Evolutionary conservation across 2,888 invertebrate genomes (phyloP).

Genomic region (Diadegma fenestrale): DNA sequence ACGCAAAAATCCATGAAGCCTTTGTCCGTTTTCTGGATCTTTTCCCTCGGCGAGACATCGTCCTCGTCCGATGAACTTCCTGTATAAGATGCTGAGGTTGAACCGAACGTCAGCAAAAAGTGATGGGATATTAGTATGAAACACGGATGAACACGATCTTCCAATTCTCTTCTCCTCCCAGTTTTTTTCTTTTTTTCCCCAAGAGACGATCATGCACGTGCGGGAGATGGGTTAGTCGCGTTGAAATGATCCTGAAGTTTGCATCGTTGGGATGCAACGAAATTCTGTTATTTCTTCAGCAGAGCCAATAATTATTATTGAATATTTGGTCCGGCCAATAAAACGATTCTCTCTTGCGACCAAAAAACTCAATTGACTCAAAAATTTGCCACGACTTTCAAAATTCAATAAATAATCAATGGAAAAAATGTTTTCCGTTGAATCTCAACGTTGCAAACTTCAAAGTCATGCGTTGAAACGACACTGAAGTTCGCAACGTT

Average conservation of each 20-base stretch:
- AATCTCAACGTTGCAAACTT: no score
- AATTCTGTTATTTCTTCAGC: no score
- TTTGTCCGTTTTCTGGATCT: slow-evolving; percentile 94
- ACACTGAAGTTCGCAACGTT: no score
- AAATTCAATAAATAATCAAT: no score
- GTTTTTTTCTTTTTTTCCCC: slow-evolving; percentile 12
- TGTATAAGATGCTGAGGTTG: slow-evolving; percentile 86
- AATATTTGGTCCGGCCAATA: no score
- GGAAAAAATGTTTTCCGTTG: no score
- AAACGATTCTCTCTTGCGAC: no score
- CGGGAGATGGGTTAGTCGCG: slow-evolving; percentile 49
- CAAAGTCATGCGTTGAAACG: no score
- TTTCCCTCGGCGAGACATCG: slow-evolving; percentile 96
- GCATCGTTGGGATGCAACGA: no score
- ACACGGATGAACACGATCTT: slow-evolving; percentile 67
- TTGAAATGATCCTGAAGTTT: not conserved
- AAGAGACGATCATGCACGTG: slow-evolving; percentile 52
- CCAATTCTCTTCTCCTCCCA: not conserved
- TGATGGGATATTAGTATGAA: slow-evolving; percentile 68
- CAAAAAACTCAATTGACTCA: no score
- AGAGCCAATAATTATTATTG: no score
- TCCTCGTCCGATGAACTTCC: slow-evolving; percentile 97
- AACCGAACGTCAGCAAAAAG: slow-evolving; percentile 71
- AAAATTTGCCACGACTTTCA: no score
- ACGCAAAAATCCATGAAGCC: slow-evolving; percentile 97